These are phyloP conservation scores for Meiosimyza platycephala DNA, from an alignment of 2,888 invertebrate genomes.

Conservation along the genomic window DNA sequence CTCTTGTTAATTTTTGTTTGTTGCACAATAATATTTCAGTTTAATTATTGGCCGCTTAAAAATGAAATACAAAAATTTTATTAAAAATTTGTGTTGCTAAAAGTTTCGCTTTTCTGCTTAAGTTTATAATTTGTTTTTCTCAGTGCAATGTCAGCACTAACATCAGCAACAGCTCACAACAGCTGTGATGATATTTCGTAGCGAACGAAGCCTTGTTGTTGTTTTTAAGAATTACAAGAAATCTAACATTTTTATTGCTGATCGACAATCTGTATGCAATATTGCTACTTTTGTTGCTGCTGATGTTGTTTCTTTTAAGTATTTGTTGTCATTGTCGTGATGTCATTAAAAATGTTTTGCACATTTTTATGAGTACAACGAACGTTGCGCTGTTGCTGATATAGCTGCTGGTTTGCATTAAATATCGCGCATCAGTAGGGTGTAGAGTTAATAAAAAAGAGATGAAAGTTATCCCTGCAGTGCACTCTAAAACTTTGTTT, in stretches of 20 bases:
- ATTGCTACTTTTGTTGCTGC: not conserved
- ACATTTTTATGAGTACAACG: conserved; percentile 47
- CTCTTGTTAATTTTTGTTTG: not conserved
- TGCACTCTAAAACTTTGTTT: too few relatives aligned
- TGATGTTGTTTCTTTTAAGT: conserved; percentile 6
- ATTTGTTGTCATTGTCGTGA: conserved; percentile 35
- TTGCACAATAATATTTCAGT: not conserved
- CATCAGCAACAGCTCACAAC: not conserved
- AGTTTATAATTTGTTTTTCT: not conserved
- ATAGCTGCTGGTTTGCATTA: not conserved
- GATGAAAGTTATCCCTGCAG: too few relatives aligned
- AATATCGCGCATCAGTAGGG: too few relatives aligned
- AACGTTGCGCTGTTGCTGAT: conserved; percentile 34
- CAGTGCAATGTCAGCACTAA: not conserved
- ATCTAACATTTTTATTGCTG: not conserved
- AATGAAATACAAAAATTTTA: not conserved
- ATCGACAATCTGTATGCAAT: not conserved
- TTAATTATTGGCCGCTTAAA: not conserved
- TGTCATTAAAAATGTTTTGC: conserved; percentile 48
- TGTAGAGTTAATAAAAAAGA: too few relatives aligned
- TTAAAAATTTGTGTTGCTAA: too few relatives aligned
- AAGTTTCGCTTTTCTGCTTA: too few relatives aligned
- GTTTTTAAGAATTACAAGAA: too few relatives aligned
- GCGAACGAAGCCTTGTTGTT: too few relatives aligned
- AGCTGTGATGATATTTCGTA: too few relatives aligned